Evolutionary conservation across 2,797 vertebrate genomes (phyloP), one percentile per base, ranked within the genome.

Genomic region (Sebastes diaconus): DNA sequence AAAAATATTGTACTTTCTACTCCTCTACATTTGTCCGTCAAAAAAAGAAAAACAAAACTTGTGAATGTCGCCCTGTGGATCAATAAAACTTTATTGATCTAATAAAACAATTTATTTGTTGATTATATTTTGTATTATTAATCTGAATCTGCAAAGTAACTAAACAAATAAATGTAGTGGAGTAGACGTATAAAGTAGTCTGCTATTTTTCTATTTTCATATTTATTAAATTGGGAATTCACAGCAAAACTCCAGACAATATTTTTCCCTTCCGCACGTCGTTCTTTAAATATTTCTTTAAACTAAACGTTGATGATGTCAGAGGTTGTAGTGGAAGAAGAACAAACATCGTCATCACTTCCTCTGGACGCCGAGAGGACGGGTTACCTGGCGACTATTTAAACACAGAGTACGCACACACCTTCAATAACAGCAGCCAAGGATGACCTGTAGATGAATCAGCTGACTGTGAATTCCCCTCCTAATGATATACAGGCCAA

Each of bases 391-490:
- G 5, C 25, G 63, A 52, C 42, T 42, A 3, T 39, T 52, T 36
- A 39, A 65, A 60, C 3, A 24, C 54, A 24, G 0, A 1, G 14
- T 13, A 58, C 55, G 14, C 12, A 57, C 52, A 54, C 25, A 30
- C 39, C 39, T 39, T 39, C 20, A 52, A 9, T 52, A 52, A 16
- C 13, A 5, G 9, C 30, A 30, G 20, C 42, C 70, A 20, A 25
- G n/a, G 2, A 13, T 66, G 61, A 59, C n/a, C n/a, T 25, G 13
- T 3, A 20, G 39, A n/a, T 20, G 27, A 34, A 42, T 20, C 10
- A n/a, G 25, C 39, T 27, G 39, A 9, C 5, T 42, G 77, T 83
- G 61, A 90, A 84, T 88, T 88, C 74, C 88, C 88, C 81, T 72
- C 59, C 4, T 52, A 8, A 72, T 8, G 36, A 59, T n/a, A 9